Percentiles rank a stretch among this genome's conserved stretches.
Conservation (phyloP, 2,797 vertebrate genomes). For the Pelochelys cantorii region DNA sequence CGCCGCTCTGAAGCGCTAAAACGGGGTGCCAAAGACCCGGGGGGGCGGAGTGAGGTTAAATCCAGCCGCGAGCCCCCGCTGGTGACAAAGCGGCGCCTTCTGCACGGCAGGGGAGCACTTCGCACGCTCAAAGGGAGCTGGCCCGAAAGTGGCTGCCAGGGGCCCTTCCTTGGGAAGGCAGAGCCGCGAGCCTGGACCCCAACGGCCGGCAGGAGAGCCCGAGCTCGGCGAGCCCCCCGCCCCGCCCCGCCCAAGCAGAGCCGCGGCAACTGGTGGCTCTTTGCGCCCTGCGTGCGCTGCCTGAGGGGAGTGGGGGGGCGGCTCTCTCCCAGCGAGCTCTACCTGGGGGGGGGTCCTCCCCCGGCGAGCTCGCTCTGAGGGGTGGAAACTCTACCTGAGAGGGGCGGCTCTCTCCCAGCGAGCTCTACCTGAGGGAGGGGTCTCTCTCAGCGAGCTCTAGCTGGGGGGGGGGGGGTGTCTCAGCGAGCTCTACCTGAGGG, state of each 20-base stretch:
- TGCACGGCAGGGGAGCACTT: constrained; percentile 10
- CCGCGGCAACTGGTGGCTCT: constrained; percentile 76
- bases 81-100: constrained; percentile 40
- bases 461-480: too few species aligned
- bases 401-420: too few species aligned
- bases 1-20: not conserved
- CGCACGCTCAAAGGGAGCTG: not conserved
- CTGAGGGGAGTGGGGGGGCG: too few species aligned
- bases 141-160: not conserved
- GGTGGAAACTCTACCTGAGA: too few species aligned
- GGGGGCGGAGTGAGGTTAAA: constrained; percentile 59
- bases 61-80: constrained; percentile 64
- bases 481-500: too few species aligned
- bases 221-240: not conserved
- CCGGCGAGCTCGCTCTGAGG: too few species aligned
- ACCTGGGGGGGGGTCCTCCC: too few species aligned
- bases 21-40: constrained; percentile 50
- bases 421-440: too few species aligned
- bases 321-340: too few species aligned
- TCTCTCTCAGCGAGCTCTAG: too few species aligned
- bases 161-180: not conserved
- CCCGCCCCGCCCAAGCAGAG: not conserved
- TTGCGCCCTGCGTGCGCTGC: not conserved
- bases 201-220: too few species aligned
- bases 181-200: not conserved